phyloP scores from a whole-genome alignment of 2,113 vertebrate species.

The Heterotilapia buettikoferi region DNA sequence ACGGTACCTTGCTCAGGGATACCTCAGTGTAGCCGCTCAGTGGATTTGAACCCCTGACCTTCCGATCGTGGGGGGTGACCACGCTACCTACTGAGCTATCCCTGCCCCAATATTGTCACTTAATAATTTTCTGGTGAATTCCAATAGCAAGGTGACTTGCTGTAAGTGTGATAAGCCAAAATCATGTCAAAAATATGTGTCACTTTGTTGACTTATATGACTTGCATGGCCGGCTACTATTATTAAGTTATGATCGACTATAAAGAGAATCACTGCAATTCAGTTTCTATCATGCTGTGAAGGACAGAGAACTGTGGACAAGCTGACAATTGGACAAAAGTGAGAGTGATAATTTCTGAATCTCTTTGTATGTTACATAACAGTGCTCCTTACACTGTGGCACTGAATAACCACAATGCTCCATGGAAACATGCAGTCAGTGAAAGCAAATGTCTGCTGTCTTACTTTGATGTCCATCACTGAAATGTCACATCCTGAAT shows the following conservation, averaged over 20 bases:
- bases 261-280: background rate
- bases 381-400: background rate
- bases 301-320: background rate
- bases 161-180: background rate
- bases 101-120: background rate
- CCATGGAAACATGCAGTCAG: slow-evolving; percentile 5
- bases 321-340: slow-evolving; percentile 13
- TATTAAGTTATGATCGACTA: background rate
- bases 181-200: background rate
- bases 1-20: background rate
- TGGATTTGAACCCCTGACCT: background rate
- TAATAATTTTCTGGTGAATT: background rate
- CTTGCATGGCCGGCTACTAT: background rate
- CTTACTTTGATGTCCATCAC: background rate
- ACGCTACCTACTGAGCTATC: background rate
- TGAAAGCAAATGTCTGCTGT: slow-evolving; percentile 27
- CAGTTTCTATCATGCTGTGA: background rate
- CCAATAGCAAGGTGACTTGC: background rate
- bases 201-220: background rate
- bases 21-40: background rate
- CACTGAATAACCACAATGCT: background rate
- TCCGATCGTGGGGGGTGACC: background rate
- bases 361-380: slow-evolving; percentile 15
- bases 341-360: slow-evolving; percentile 42
- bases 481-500: slow-evolving; percentile 17